Evolutionary conservation across 2,888 invertebrate species (phyloP), one percentile per base, ranked within the genome.

Genomic region (Phengaris arion): DNA sequence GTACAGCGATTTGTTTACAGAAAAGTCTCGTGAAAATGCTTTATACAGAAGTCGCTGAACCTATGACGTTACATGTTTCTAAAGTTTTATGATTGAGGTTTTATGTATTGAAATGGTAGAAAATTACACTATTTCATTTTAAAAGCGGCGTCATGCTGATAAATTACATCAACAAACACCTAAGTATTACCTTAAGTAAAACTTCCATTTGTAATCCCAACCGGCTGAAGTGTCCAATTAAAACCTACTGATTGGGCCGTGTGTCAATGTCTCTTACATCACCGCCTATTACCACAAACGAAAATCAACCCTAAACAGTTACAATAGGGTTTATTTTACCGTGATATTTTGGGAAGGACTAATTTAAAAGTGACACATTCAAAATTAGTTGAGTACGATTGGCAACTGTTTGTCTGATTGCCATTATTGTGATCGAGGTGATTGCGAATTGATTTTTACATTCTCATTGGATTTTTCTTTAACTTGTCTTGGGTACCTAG

Each of bases 231-330:
- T 75, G 77, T 77, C 77, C 81, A 81, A 81, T 82, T 80, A 82
- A 79, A 78, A 77, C 73, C 76, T 77, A 78, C 80, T 80, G 81
- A 82, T 82, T 82, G 80, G 79, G 75, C 76, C 77, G 78, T 81
- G 78, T 77, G 77, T 82, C 81, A 81, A 78, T 80, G 81, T 82
- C 81, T 81, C 77, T 51, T 75, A 75, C 79, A 70, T 76, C 73
- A 68, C n/a, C 15, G 45, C n/a, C 7, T 6, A 54, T 46, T n/a
- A 8, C 0, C 13, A n/a, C 46, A 48, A 59, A 5, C 6, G 9
- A 76, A 68, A 74, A 48, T 68, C 10, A n/a, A 69, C 57, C 68
- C 48, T 73, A 68, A 35, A 2, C 5, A 1, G 7, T 45, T 1
- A 7, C 6, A 46, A 74, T 76, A 77, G 15, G 75, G 75, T 57